Base-by-base conservation (phyloP, 2,888 invertebrate genomes). In the Cantharis flavilabris region DNA sequence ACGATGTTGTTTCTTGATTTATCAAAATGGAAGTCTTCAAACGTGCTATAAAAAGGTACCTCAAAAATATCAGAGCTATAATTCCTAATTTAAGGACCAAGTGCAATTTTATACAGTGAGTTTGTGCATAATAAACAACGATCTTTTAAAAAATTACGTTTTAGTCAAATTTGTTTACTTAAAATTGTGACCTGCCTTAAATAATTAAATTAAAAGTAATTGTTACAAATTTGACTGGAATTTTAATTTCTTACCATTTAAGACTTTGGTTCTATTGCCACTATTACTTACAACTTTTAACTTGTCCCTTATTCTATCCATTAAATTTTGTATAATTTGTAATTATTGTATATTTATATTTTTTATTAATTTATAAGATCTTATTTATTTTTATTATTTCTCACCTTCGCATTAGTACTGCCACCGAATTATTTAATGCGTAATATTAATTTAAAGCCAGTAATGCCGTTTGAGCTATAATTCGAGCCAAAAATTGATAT, bases 1-100 rank as follows among this genome's bases (percentile, higher is more conserved):
- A 67, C n/a, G 9, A 67, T 23, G 23, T 67, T 20, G 65, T 49
- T 49, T 49, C 16, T 33, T 30, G 62, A 69, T 77, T 75, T 74
- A 70, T 64, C 74, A 72, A 75, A 70, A 69, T 67, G 69, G 75
- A 70, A 71, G 72, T 72, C 75, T 77, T 75, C 75, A 76, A 84
- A 86, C 87, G 88, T 88, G 88, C 88, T 88, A 88, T 88, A 87
- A 83, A 86, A 88, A 88, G 87, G 88, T 88, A 88, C 88, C 88
- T 88, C 87, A 88, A 82, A 83, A 81, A 83, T 83, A 81, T 67
- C 81, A 81, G 81, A 83, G 82, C 73, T 84, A 85, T 79, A 80
- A 81, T 81, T 81, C 81, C 83, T 85, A 84, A 83, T 83, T 83
- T 82, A 84, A 85, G 87, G 87, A 87, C 86, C 84, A 86, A 85